Conservation (phyloP, 2,113 vertebrate species). For the Noturus placidus region DNA sequence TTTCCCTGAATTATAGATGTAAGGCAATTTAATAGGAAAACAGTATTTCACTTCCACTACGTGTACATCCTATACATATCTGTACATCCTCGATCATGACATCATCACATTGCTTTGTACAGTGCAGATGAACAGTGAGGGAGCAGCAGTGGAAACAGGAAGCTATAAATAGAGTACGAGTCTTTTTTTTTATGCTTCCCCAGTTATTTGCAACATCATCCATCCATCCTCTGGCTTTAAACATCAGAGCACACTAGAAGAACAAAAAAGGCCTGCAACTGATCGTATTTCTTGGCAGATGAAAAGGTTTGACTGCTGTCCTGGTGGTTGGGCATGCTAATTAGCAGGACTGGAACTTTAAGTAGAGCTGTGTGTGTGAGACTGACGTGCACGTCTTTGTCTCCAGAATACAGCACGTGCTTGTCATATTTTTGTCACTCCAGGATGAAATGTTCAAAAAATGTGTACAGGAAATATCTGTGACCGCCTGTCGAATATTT, state of each 20-base stretch:
- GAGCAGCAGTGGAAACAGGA: neutral
- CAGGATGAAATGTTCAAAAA: too few species aligned
- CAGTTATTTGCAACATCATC: constrained; percentile 1
- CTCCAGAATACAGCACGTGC: neutral
- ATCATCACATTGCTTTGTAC: neutral
- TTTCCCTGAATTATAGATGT: neutral
- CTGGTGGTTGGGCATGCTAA: neutral
- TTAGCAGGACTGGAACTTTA: neutral
- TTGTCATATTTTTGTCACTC: neutral
- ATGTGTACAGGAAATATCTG: neutral
- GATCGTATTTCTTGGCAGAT: neutral
- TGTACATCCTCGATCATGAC: neutral
- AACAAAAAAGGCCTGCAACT: neutral
- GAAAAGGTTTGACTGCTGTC: neutral
- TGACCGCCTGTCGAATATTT: neutral
- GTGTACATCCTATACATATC: neutral
- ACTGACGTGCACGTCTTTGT: neutral
- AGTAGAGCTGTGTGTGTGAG: neutral
- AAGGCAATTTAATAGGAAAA: neutral
- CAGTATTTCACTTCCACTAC: neutral
- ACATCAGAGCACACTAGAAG: neutral
- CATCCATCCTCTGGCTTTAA: neutral
- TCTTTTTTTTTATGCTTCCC: constrained; percentile 19
- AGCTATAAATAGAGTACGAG: neutral
- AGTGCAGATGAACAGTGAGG: neutral